Evolutionary conservation across 2,113 vertebrate genomes (phyloP).

Genomic region (Grantiella picta): DNA sequence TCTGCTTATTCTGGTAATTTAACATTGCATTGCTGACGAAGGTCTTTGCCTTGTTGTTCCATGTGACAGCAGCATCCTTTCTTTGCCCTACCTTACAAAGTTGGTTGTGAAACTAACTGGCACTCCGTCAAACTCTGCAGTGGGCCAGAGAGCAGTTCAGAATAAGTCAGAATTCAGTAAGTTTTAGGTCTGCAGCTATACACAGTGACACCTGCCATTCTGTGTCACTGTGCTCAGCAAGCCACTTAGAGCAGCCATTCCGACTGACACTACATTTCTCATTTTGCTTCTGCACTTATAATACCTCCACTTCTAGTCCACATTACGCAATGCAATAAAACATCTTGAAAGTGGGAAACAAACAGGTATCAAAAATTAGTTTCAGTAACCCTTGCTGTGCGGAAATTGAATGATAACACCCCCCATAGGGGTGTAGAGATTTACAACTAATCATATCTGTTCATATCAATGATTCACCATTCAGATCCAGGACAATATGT

Average conservation of each 20-base stretch:
- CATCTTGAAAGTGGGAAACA: conserved; percentile 11
- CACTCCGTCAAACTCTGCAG: background rate
- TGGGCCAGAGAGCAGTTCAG: background rate
- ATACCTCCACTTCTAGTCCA: background rate
- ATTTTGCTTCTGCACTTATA: background rate
- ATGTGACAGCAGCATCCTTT: background rate
- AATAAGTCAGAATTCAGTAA: background rate
- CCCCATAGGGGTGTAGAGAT: background rate
- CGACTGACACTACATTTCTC: background rate
- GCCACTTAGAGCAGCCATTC: background rate
- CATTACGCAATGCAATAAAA: conserved; percentile 42
- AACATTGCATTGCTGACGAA: background rate
- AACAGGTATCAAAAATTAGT: conserved; percentile 53
- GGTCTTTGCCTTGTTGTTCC: background rate
- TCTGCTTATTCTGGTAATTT: background rate
- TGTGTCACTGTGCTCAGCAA: background rate
- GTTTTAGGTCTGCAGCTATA: background rate
- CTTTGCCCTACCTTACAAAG: background rate
- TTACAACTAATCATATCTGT: background rate
- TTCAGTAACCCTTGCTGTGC: conserved; percentile 50
- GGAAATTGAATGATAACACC: conserved; percentile 59
- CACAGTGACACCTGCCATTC: background rate
- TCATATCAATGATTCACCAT: background rate
- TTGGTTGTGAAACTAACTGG: background rate
- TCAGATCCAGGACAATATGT: background rate